phyloP scores from a whole-genome alignment of 2,888 invertebrate genomes.

The Heliothis peltigera region DNA sequence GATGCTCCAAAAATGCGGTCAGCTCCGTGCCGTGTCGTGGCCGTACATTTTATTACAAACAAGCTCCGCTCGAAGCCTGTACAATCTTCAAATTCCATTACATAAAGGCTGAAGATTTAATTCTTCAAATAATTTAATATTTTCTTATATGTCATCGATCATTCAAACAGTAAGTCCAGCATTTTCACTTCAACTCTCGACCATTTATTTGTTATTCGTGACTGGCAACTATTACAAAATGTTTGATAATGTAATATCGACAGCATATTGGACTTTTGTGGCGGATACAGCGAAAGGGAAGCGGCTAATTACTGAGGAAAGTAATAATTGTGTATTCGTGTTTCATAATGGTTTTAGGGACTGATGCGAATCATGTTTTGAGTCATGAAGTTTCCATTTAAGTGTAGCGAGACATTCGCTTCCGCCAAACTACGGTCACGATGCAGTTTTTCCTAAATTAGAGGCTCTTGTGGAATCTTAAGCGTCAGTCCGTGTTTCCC shows the following conservation, averaged over 20 bases:
- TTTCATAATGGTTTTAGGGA: constrained; percentile 42
- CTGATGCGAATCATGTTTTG: constrained; percentile 47
- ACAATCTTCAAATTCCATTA: constrained; percentile 28
- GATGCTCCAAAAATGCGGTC: constrained; percentile 63
- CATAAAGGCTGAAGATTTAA: constrained; percentile 25
- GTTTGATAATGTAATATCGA: constrained; percentile 23
- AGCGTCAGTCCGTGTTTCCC: background rate
- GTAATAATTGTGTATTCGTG: constrained; percentile 48
- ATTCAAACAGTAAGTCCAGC: background rate
- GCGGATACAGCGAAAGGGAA: constrained; percentile 48
- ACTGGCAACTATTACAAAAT: constrained; percentile 36
- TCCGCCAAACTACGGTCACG: constrained; percentile 46
- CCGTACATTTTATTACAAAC: constrained; percentile 52
- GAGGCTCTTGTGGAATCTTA: background rate
- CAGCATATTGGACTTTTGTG: constrained; percentile 24
- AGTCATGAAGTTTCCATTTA: constrained; percentile 55
- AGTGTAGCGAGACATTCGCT: constrained; percentile 29
- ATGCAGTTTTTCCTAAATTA: constrained; percentile 31
- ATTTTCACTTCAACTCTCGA: constrained; percentile 10
- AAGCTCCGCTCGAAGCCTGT: constrained; percentile 14
- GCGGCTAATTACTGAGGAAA: constrained; percentile 37
- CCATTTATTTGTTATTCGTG: constrained; percentile 33
- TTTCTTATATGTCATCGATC: background rate
- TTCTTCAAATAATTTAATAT: background rate
- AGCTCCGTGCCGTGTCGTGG: constrained; percentile 51